These are phyloP conservation scores for Poecilia velifera DNA, from an alignment of 2,797 vertebrate species.

Conservation along the genomic window DNA sequence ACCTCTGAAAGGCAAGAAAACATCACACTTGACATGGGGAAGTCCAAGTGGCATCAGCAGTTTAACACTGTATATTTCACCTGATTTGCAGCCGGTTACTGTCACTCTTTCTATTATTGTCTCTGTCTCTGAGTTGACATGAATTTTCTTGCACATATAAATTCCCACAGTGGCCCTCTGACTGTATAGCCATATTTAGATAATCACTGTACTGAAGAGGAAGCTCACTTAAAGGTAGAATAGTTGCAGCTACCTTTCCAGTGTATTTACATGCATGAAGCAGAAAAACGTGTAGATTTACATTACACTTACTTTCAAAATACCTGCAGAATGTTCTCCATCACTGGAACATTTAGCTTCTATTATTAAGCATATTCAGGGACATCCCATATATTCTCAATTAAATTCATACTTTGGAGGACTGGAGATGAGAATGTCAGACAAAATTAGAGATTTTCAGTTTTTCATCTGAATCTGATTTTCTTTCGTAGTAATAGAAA, in stretches of 20 bases:
- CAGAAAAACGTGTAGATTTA: background rate
- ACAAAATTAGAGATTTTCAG: background rate
- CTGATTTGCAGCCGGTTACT: background rate
- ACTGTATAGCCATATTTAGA: background rate
- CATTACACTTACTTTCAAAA: background rate
- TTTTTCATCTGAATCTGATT: background rate
- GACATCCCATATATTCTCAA: background rate
- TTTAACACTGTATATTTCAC: conserved; percentile 7
- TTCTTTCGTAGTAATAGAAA: background rate
- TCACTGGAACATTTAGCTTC: background rate
- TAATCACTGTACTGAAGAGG: background rate
- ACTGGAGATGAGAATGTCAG: background rate
- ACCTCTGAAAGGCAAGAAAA: conserved; percentile 28
- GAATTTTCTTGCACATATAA: background rate
- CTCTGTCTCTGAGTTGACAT: background rate
- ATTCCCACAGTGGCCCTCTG: background rate
- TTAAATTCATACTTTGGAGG: background rate
- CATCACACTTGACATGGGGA: conserved; percentile 23
- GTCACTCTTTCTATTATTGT: background rate
- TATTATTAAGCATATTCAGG: background rate
- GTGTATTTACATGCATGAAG: background rate
- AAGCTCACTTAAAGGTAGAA: background rate
- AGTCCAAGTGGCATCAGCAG: conserved; percentile 21
- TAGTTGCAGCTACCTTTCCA: background rate
- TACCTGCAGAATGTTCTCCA: background rate